Percentiles rank a stretch among this genome's conserved stretches.
These are phyloP conservation scores for Acanthurus lineatus DNA, from an alignment of 2,797 vertebrate species.

Conservation along the genomic window DNA sequence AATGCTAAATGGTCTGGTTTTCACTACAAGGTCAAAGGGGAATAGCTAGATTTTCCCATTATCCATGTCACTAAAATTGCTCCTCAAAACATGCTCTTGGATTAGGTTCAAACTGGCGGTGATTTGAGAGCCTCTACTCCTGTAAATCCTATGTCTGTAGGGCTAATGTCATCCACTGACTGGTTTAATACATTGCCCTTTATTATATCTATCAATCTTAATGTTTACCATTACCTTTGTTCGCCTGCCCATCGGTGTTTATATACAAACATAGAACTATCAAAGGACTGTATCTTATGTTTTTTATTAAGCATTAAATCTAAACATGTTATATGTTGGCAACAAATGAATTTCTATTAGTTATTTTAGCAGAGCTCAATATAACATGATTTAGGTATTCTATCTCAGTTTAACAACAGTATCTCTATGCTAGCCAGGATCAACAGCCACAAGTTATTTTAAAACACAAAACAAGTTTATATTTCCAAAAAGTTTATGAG, in stretches of 20 bases:
- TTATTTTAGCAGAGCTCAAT: background rate
- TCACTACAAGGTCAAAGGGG: slow-evolving; percentile 33
- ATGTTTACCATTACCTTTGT: background rate
- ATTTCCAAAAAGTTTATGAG: background rate
- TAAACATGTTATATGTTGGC: background rate
- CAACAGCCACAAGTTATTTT: background rate
- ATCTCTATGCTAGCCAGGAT: background rate
- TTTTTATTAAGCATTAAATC: background rate
- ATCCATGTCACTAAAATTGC: slow-evolving; percentile 43
- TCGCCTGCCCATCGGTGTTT: background rate
- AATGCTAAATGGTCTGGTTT: slow-evolving; percentile 43
- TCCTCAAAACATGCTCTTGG: slow-evolving; percentile 39
- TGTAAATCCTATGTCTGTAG: slow-evolving; percentile 37
- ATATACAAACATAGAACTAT: background rate
- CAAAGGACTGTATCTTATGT: background rate
- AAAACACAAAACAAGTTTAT: background rate
- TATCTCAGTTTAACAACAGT: background rate
- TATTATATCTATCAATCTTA: slow-evolving; percentile 2
- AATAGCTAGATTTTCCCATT: slow-evolving; percentile 40
- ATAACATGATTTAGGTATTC: background rate
- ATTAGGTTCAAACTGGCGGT: slow-evolving; percentile 48
- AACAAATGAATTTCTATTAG: background rate
- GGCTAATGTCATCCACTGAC: slow-evolving; percentile 14
- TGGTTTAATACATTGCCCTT: background rate
- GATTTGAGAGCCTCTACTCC: slow-evolving; percentile 31